Evolutionary conservation across 2,888 invertebrate species (phyloP).

Genomic region (Volucella zonaria): DNA sequence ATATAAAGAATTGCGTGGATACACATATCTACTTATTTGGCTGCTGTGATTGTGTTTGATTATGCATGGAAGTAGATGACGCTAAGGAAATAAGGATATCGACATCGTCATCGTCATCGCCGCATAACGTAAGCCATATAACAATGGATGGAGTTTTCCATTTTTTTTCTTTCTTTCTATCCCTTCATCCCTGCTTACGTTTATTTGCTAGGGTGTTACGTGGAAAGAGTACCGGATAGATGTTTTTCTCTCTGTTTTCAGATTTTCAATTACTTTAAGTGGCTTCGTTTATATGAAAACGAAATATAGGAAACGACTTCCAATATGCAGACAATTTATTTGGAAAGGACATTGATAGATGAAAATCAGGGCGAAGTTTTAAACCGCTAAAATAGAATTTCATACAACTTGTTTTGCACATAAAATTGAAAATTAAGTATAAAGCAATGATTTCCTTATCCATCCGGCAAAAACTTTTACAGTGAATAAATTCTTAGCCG

Average conservation of each 20-base stretch:
- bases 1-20: constrained; percentile 39
- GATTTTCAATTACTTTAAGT: constrained; percentile 65
- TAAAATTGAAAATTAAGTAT: no score
- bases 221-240: background rate
- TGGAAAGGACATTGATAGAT: constrained; percentile 22
- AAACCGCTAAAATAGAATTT: no score
- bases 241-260: constrained; percentile 40
- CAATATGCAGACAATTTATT: constrained; percentile 36
- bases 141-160: constrained; percentile 32
- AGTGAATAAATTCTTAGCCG: no score
- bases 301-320: constrained; percentile 28
- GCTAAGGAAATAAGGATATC: constrained; percentile 25
- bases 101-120: constrained; percentile 48
- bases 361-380: background rate
- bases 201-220: constrained; percentile 36
- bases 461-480: no score
- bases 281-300: constrained; percentile 48
- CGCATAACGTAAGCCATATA: constrained; percentile 43
- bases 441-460: no score
- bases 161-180: background rate
- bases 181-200: constrained; percentile 21
- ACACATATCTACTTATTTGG: background rate
- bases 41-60: constrained; percentile 54
- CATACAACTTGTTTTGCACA: no score
- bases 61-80: constrained; percentile 57